A percentile compares a stretch with the other conserved stretches of the same genome.
These are phyloP conservation scores for Trichosurus vulpecula DNA, from an alignment of 2,797 vertebrate genomes.

Conservation along the genomic window DNA sequence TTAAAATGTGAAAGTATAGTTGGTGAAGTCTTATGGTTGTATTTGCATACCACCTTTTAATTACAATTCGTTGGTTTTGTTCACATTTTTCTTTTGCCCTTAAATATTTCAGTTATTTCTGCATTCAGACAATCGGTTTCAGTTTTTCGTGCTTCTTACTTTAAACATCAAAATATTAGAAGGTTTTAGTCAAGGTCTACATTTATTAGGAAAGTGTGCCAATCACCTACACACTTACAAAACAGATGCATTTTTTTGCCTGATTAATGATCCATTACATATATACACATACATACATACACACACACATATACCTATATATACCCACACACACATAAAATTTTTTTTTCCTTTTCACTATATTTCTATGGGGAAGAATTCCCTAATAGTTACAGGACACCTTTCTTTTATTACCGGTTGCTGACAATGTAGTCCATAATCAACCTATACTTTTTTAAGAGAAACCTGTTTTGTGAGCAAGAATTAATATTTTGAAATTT, in stretches of 20 bases:
- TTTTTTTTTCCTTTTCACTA: background rate
- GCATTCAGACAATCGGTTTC: background rate
- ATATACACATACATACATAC: no score
- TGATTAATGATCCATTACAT: no score
- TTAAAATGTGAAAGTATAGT: background rate
- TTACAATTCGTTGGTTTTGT: background rate
- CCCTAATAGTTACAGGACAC: background rate
- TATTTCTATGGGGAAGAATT: background rate
- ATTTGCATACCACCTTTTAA: background rate
- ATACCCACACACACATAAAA: no score
- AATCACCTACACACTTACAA: background rate
- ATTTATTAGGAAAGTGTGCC: constrained; percentile 2
- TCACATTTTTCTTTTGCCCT: background rate
- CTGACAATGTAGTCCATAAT: background rate
- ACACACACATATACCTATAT: no score
- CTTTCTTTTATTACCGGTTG: background rate
- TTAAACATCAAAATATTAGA: constrained; percentile 7
- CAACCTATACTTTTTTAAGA: background rate
- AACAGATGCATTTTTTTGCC: constrained; percentile 5
- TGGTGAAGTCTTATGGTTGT: background rate
- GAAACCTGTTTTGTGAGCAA: background rate
- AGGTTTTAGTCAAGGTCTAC: background rate
- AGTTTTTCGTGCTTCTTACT: background rate
- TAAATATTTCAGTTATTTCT: background rate
- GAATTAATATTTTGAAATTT: background rate